These are phyloP conservation scores for Osmerus eperlanus DNA, from an alignment of 2,113 vertebrate genomes.

Conservation along the genomic window DNA sequence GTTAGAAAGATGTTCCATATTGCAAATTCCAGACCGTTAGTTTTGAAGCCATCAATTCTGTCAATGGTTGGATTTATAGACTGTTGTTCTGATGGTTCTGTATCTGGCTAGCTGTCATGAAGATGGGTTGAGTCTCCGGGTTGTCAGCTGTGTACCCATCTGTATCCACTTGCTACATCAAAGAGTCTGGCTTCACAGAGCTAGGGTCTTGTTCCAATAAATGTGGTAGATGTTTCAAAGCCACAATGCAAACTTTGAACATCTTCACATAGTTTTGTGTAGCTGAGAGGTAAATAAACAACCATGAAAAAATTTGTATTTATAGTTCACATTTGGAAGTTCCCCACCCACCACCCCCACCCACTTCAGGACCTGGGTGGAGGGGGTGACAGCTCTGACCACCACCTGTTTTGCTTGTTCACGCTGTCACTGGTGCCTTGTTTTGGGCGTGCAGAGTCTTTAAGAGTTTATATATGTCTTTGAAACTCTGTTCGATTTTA, in stretches of 20 bases:
- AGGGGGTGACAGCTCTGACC: slow-evolving; percentile 52
- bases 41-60: slow-evolving; percentile 54
- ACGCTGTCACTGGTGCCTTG: slow-evolving; percentile 68
- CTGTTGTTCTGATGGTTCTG: slow-evolving; percentile 45
- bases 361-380: slow-evolving; percentile 31
- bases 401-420: slow-evolving; percentile 78
- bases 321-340: no score
- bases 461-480: slow-evolving; percentile 76
- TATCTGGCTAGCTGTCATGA: slow-evolving; percentile 44
- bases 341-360: no score
- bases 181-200: no score
- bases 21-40: slow-evolving; percentile 43
- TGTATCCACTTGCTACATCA: neutral
- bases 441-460: slow-evolving; percentile 65
- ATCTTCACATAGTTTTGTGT: no score
- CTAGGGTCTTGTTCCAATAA: no score
- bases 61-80: slow-evolving; percentile 43
- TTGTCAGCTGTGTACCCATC: neutral
- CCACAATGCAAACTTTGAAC: no score
- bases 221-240: no score
- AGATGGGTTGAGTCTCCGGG: slow-evolving; percentile 28
- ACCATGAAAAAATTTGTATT: no score
- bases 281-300: no score
- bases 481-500: slow-evolving; percentile 79
- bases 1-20: slow-evolving; percentile 51